Conservation (phyloP, 2,888 invertebrate species). For the Rapana venosa region DNA sequence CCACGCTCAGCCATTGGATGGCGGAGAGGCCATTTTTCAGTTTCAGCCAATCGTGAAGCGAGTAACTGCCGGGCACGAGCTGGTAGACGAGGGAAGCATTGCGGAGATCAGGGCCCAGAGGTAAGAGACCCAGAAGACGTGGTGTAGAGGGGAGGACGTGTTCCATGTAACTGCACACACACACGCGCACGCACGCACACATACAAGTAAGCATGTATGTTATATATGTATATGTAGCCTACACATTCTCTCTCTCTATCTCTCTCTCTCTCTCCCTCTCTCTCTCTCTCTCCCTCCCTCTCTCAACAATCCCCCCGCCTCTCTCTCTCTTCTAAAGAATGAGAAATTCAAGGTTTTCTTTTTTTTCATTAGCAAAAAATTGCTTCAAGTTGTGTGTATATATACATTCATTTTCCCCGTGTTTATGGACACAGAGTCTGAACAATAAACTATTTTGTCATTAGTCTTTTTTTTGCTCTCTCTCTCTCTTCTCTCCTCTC, state of each 20-base stretch:
- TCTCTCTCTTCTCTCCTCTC: neutral
- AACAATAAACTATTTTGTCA: no score
- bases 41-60: slow-evolving; percentile 33
- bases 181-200: neutral
- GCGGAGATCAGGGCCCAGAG: slow-evolving; percentile 18
- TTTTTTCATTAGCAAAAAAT: no score
- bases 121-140: slow-evolving; percentile 43
- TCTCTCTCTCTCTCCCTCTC: slow-evolving; percentile 2
- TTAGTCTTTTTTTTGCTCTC: neutral
- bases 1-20: slow-evolving; percentile 45
- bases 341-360: no score
- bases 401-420: no score
- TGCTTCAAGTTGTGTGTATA: no score
- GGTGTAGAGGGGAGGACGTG: slow-evolving; percentile 33
- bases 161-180: slow-evolving; percentile 38
- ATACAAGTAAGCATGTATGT: no score
- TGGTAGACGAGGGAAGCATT: slow-evolving; percentile 49
- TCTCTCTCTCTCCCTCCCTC: neutral
- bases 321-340: neutral
- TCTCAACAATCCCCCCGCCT: neutral
- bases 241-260: neutral
- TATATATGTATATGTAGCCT: no score
- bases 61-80: slow-evolving; percentile 34
- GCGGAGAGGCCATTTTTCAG: neutral
- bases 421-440: no score